These are phyloP conservation scores for Poeciliopsis paucimaculata DNA, from an alignment of 2,797 vertebrate species.

Conservation along the genomic window DNA sequence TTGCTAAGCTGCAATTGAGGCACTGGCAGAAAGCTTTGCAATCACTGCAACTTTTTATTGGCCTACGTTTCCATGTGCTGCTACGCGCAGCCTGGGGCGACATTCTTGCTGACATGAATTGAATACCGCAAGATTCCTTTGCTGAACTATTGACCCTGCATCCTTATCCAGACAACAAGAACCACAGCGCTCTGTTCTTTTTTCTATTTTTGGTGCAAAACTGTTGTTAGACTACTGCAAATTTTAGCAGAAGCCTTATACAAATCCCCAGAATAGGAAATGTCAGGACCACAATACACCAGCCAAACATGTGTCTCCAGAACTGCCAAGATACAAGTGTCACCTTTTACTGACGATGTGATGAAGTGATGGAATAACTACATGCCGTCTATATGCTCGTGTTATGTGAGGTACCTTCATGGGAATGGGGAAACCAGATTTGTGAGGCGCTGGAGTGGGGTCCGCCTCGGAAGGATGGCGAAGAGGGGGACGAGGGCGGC, in stretches of 20 bases:
- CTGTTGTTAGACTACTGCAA: conserved; percentile 65
- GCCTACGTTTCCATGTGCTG: conserved; percentile 37
- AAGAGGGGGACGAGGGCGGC: conserved; percentile 88
- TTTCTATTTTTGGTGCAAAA: conserved; percentile 63
- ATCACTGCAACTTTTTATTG: conserved; percentile 58
- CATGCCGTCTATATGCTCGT: conserved; percentile 38
- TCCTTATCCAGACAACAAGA: conserved; percentile 64
- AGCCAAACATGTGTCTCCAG: conserved; percentile 35
- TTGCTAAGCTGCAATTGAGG: conserved; percentile 61
- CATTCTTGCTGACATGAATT: conserved; percentile 75
- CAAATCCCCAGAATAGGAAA: conserved; percentile 59
- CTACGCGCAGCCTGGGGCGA: conserved; percentile 46
- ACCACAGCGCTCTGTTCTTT: conserved; percentile 51
- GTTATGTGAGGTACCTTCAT: conserved; percentile 87
- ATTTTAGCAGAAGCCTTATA: conserved; percentile 55
- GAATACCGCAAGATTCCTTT: conserved; percentile 77
- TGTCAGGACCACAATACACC: conserved; percentile 61
- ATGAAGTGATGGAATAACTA: conserved; percentile 30
- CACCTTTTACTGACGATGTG: conserved; percentile 13
- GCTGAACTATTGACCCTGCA: conserved; percentile 78
- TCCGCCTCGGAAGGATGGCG: conserved; percentile 89
- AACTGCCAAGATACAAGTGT: conserved; percentile 39
- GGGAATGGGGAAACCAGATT: conserved; percentile 97
- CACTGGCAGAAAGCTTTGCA: conserved; percentile 69
- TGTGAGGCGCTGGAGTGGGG: conserved; percentile 93